Base-by-base conservation (phyloP, 2,113 vertebrate species). In the Ornithorhynchus anatinus region DNA sequence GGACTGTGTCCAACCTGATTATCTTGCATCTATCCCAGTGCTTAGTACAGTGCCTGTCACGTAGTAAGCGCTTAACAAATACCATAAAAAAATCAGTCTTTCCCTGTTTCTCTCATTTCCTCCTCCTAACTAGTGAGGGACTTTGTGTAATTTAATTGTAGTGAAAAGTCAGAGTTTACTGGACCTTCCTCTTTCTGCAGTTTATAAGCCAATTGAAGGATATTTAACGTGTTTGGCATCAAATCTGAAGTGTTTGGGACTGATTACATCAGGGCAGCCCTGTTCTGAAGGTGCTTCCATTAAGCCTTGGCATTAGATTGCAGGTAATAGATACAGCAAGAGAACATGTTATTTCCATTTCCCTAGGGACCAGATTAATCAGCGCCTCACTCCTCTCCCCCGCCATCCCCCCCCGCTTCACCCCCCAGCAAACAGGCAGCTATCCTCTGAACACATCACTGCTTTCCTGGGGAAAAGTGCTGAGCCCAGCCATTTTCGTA, bases 401-500 rank as follows among this genome's bases (percentile, higher is more conserved):
- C n/a, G n/a, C n/a, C n/a, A n/a, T n/a, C 72, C 50, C 71, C n/a
- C 20, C 7, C n/a, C n/a, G n/a, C n/a, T n/a, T n/a, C n/a, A n/a
- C n/a, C n/a, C 59, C 44, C 50, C 8, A 2, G 60, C 10, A 3
- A 1, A 11, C 29, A 44, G 57, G 27, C 63, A 58, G 57, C 2
- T 39, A 31, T 69, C 62, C 77, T 73, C 73, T 72, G 71, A 76
- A 53, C 79, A 47, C 64, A 67, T 36, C 0, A 0, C 44, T 75
- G 72, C 81, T 75, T 75, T 78, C 64, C 5, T 11, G 35, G 33
- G 61, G 31, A 75, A 66, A 79, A 82, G 51, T 57, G 69, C 85
- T 73, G 74, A 64, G 69, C 82, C 69, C 78, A 67, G 76, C 72
- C 54, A 64, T 82, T 85, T 77, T 44, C 51, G 38, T 72, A 52